A percentile compares a stretch with the other conserved stretches of the same genome.
Conservation (phyloP, 2,797 vertebrate species). For the Falco columbarius region DNA sequence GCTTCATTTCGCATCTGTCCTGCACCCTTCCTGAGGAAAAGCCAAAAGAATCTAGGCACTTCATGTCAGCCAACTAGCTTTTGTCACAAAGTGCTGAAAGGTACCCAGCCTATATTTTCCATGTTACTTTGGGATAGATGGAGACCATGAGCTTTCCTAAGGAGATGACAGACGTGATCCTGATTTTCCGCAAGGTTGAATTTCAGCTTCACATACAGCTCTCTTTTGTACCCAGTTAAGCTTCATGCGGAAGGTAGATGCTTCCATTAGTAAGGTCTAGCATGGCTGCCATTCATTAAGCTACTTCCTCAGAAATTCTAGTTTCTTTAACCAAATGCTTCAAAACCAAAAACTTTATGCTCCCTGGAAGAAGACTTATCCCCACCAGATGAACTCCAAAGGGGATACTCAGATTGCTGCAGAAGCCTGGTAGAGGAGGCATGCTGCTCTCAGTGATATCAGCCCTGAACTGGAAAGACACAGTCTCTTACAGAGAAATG, state of each 20-base stretch:
- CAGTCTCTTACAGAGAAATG: neutral
- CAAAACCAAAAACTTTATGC: neutral
- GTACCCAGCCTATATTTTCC: neutral
- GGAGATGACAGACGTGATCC: neutral
- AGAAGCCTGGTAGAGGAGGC: neutral
- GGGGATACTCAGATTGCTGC: neutral
- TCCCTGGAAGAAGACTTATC: neutral
- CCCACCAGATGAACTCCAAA: neutral
- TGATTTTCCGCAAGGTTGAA: neutral
- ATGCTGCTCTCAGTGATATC: neutral
- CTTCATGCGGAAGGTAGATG: neutral
- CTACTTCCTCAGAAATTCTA: neutral
- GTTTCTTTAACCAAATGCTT: neutral
- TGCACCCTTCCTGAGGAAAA: neutral
- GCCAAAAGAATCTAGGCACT: neutral
- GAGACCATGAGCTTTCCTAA: neutral
- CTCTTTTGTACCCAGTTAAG: neutral
- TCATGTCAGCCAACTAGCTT: neutral
- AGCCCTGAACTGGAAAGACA: neutral
- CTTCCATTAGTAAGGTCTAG: neutral
- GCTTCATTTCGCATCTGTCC: neutral
- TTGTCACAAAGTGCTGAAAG: neutral
- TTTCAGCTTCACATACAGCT: neutral
- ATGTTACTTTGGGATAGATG: neutral
- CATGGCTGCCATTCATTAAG: neutral